Evolutionary conservation across 92 coral and sea anemone genomes (phyloP), one percentile per base, ranked within the genome.

Genomic region (Parazoanthus swiftii): DNA sequence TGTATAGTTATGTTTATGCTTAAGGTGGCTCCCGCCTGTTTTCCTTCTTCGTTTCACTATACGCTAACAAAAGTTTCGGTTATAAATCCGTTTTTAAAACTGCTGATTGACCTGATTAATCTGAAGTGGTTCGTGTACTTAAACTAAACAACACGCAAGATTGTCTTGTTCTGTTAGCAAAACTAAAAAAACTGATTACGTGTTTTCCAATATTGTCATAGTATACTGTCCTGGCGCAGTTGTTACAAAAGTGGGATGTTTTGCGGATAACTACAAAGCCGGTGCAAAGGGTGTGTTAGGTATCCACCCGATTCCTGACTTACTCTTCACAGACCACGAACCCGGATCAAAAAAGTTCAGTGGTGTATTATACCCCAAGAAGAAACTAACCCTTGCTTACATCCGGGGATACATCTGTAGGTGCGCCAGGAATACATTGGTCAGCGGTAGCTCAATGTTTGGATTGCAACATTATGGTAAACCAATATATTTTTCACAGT

Each of bases 391-490:
- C 29, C 65, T 71, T 25, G 54, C 79, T 26, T 84, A 84, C 87
- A 84, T 84, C n/a, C 87, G 77, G 46, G 79, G 43, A 43, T 46
- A 25, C 67, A 84, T 84, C 74, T 84, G 87, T 21, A 84, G 87
- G 11, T 84, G 87, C 20, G 87, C 87, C 13, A 26, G 77, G 18
- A 71, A 48, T 50, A 43, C 67, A 4, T 36, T 84, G 51, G 79
- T 29, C 46, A 84, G 65, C 35, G 77, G 77, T 14, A 44, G 43
- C 3, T 44, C 87, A 16, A 43, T 84, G 87, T 70, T 84, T 70
- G 87, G 87, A 18, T 35, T 84, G 67, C 87, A 84, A 23, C 87
- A 84, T 29, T 84, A 84, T 70, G 87, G 87, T 84, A 71, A 79
- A 51, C 14, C 3, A 72, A 73, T 1, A 23, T 36, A 48, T 48